A percentile compares a stretch with the other conserved stretches of the same genome.
These are phyloP conservation scores for Hermaeophaga mercurialis DNA, from an alignment of 2,888 invertebrate species.

Conservation along the genomic window DNA sequence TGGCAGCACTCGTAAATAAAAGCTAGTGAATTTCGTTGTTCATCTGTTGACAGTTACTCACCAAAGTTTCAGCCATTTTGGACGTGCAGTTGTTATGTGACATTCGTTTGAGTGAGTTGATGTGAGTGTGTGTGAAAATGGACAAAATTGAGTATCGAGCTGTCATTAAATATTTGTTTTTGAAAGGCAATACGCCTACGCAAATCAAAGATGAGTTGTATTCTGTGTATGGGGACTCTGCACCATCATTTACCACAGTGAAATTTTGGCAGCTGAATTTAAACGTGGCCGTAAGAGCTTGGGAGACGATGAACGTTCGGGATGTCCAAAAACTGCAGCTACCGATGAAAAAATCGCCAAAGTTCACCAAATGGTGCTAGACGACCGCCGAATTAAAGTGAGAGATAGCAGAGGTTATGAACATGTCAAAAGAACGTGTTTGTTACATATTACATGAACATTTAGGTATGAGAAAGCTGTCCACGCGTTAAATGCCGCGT, in stretches of 20 bases:
- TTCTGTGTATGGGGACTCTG: neutral
- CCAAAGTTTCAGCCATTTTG: neutral
- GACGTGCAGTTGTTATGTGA: neutral
- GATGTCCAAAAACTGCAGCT: no score
- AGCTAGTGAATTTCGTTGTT: neutral
- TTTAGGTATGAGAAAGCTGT: no score
- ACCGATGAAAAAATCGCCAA: no score
- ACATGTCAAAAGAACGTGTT: neutral
- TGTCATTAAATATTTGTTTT: neutral
- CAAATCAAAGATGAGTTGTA: no score
- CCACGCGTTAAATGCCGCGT: no score
- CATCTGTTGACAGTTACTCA: neutral
- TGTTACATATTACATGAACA: no score
- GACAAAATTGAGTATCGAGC: neutral
- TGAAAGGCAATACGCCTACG: no score
- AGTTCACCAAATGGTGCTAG: neutral
- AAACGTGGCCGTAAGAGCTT: neutral
- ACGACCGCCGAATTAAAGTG: neutral
- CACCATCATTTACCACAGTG: no score
- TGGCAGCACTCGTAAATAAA: neutral
- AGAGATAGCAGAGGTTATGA: neutral
- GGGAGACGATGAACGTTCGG: neutral
- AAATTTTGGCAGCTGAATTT: neutral
- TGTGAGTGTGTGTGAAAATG: neutral
- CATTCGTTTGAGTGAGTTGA: neutral